A percentile compares a stretch with the other conserved stretches of the same genome.
These are phyloP conservation scores for Mesocentrotus franciscanus DNA, from an alignment of 53 echinoderm and acorn worm species.

Conservation along the genomic window DNA sequence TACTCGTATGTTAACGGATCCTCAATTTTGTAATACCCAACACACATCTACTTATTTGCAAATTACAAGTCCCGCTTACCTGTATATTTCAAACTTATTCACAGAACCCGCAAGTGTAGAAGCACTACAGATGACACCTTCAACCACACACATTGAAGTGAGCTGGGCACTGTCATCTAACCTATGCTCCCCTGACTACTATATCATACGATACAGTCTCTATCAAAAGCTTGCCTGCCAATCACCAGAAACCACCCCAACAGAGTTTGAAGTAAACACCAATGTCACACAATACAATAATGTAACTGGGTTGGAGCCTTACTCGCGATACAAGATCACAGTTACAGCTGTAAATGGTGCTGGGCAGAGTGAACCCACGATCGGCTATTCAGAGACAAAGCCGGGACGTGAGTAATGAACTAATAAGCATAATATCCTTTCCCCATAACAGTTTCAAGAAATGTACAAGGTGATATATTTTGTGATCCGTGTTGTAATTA, in stretches of 20 bases:
- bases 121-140: not conserved
- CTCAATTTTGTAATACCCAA: too few relatives aligned
- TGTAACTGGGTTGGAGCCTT: not conserved
- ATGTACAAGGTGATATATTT: not conserved
- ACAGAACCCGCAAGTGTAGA: not conserved
- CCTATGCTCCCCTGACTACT: not conserved
- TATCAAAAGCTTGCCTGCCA: not conserved
- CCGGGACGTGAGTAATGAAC: not conserved
- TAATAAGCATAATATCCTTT: too few relatives aligned
- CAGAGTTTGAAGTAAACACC: not conserved
- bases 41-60: too few relatives aligned
- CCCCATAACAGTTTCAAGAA: not conserved
- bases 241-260: not conserved
- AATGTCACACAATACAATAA: not conserved
- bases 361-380: not conserved
- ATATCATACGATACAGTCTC: constrained; percentile 3
- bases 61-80: too few relatives aligned
- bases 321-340: not conserved
- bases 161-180: not conserved
- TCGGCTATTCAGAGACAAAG: not conserved
- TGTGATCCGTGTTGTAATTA: too few relatives aligned
- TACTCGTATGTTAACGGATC: too few relatives aligned
- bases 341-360: not conserved
- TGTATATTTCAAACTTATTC: too few relatives aligned
- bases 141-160: not conserved